Base-by-base conservation (phyloP, 2,888 invertebrate species). In the Scaptomyza polygonia region DNA sequence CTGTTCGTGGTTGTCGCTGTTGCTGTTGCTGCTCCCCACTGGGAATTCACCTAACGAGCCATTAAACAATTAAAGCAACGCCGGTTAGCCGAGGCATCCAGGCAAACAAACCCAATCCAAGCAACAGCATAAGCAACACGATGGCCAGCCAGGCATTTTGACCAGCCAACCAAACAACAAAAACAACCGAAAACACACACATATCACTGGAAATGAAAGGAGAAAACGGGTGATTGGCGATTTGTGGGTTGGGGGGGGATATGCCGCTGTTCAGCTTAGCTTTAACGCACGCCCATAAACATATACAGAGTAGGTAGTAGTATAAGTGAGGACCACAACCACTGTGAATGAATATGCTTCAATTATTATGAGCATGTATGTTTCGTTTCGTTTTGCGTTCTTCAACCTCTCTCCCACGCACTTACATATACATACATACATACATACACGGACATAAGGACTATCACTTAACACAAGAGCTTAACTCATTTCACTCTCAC, bases 161-260 rank as follows among this genome's bases (percentile, higher is more conserved):
- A 76, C 79, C 84, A 81, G 55, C 88, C 85, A 88, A 83, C 81
- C 86, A 88, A 88, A 83, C 72, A 71, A 78, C 74, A 71, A 78
- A 86, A 86, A 84, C 79, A 88, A 67, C 59, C 63, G 54, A 67
- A 73, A 74, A 67, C 70, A 68, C 59, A 73, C 70, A 68, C 63
- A 73, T 70, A 77, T 73, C 52, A 63, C 47, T 18, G 16, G 30
- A 49, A 62, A 47, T 39, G 34, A 29, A 29, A 9, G 9, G 29
- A 4, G 21, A 21, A 21, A 29, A 9, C 5, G 25, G 25, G 25
- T 25, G 25, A 25, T 25, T 5, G 25, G 25, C 1, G 25, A 21
- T n/a, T n/a, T 2, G 21, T 25, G 25, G 25, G 25, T 25, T 5
- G 4, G 5, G 9, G 29, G 9, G 34, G 34, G 40, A 30, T 9